Conservation (phyloP, 1,140 invertebrate species). For the Bicyclus anynana region DNA sequence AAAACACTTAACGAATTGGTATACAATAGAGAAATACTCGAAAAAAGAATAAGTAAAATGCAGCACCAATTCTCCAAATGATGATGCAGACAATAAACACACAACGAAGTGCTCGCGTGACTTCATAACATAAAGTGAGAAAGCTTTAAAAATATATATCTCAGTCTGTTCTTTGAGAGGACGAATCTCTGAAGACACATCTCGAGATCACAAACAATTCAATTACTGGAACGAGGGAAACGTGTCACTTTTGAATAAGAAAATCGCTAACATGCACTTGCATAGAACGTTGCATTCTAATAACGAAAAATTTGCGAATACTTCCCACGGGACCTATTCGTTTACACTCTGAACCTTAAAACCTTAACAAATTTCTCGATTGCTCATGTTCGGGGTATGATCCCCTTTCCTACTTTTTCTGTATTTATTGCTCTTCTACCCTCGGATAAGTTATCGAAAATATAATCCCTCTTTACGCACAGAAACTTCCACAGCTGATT, state of each 20-base stretch:
- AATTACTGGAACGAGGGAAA: constrained; percentile 7
- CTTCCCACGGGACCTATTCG: constrained; percentile 41
- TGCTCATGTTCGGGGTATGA: constrained; percentile 40
- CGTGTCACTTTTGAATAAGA: constrained; percentile 6
- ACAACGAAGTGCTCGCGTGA: constrained; percentile 1
- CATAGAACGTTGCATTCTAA: constrained; percentile 17
- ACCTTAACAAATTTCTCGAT: constrained; percentile 71
- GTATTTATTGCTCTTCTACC: constrained; percentile 65
- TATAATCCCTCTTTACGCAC: constrained; percentile 63
- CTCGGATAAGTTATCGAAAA: constrained; percentile 70
- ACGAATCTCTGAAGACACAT: constrained; percentile 7
- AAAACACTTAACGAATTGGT: not conserved
- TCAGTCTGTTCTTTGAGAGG: constrained; percentile 6
- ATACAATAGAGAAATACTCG: not conserved
- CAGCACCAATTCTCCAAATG: not conserved
- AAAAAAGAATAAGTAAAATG: not conserved
- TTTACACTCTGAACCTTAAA: constrained; percentile 48
- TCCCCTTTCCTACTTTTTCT: constrained; percentile 52
- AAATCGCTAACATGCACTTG: constrained; percentile 31
- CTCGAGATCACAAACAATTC: constrained; percentile 7
- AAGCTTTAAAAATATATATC: constrained; percentile 1
- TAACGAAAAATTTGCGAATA: constrained; percentile 20
- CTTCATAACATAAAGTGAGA: constrained; percentile 9
- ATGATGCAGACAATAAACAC: constrained; percentile 1
- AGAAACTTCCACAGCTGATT: constrained; percentile 68